These are phyloP conservation scores for Neoscelio sp. DNA, from an alignment of 2,888 invertebrate genomes.

Conservation along the genomic window DNA sequence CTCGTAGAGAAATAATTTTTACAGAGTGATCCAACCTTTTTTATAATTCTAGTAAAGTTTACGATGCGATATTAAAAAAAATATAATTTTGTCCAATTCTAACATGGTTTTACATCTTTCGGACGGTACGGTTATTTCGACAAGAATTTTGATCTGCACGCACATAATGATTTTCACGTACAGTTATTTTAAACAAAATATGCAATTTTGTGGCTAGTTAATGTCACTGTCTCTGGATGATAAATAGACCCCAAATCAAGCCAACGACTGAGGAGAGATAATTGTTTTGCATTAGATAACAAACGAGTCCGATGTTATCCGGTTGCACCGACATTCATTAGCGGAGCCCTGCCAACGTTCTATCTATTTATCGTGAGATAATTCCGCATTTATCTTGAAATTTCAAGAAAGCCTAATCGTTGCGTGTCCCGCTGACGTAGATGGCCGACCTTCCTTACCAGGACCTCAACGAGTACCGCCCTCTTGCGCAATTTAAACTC, in stretches of 20 bases:
- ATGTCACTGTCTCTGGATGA: slow-evolving; percentile 47
- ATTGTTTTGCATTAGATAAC: slow-evolving; percentile 64
- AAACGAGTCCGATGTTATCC: slow-evolving; percentile 56
- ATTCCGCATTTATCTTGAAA: slow-evolving; percentile 76
- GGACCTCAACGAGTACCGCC: slow-evolving; percentile 52
- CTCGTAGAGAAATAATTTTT: too few relatives aligned
- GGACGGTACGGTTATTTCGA: too few relatives aligned
- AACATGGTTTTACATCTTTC: too few relatives aligned
- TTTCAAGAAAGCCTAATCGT: slow-evolving; percentile 76
- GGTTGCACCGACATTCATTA: slow-evolving; percentile 54
- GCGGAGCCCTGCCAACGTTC: slow-evolving; percentile 67
- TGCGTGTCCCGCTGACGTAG: slow-evolving; percentile 73
- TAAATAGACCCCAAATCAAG: slow-evolving; percentile 55
- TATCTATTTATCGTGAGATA: slow-evolving; percentile 79
- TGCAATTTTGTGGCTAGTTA: slow-evolving; percentile 52
- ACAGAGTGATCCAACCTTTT: too few relatives aligned
- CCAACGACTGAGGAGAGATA: slow-evolving; percentile 53
- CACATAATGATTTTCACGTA: background rate
- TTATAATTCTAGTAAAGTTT: too few relatives aligned
- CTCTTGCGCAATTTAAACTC: slow-evolving; percentile 47
- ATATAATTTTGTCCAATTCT: too few relatives aligned
- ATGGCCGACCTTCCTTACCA: slow-evolving; percentile 57
- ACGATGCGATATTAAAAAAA: too few relatives aligned
- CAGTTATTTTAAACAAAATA: slow-evolving; percentile 22
- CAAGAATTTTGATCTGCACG: background rate